Evolutionary conservation across 2,888 invertebrate genomes (phyloP).

Genomic region (Eristalinus aeneus): DNA sequence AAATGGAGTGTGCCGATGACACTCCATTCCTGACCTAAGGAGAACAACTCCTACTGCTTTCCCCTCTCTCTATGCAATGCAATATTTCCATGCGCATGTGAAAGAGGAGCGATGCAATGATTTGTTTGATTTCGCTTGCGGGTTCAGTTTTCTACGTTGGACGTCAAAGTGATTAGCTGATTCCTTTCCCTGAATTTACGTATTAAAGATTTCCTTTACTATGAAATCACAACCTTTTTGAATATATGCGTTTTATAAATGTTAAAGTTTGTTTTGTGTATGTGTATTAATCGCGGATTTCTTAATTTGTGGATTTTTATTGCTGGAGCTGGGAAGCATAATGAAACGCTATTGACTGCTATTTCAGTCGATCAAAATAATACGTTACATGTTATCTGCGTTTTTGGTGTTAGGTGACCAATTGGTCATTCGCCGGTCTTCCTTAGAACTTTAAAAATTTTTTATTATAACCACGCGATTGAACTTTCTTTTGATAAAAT

Average conservation of each 20-base stretch:
- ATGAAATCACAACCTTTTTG: not conserved
- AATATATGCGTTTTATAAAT: conserved; percentile 36
- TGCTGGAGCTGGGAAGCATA: too few species aligned
- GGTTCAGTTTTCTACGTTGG: not conserved
- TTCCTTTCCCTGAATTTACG: conserved; percentile 8
- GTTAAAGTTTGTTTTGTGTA: not conserved
- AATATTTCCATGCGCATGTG: not conserved
- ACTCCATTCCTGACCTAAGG: conserved; percentile 5
- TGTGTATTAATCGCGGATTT: too few species aligned
- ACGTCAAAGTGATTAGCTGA: conserved; percentile 26
- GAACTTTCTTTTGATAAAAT: too few species aligned
- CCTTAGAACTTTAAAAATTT: too few species aligned
- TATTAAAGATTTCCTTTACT: conserved; percentile 25
- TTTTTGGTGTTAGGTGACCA: too few species aligned
- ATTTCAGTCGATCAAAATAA: too few species aligned
- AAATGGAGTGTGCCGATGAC: conserved; percentile 57
- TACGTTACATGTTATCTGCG: too few species aligned
- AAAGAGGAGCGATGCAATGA: not conserved
- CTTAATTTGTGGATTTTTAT: too few species aligned
- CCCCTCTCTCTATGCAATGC: not conserved
- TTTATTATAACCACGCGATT: too few species aligned
- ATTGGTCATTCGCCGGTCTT: too few species aligned
- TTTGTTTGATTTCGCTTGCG: not conserved
- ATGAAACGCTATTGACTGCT: too few species aligned
- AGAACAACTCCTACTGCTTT: not conserved